phyloP scores from a whole-genome alignment of 2,888 invertebrate genomes.

The Harpalus rufipes region DNA sequence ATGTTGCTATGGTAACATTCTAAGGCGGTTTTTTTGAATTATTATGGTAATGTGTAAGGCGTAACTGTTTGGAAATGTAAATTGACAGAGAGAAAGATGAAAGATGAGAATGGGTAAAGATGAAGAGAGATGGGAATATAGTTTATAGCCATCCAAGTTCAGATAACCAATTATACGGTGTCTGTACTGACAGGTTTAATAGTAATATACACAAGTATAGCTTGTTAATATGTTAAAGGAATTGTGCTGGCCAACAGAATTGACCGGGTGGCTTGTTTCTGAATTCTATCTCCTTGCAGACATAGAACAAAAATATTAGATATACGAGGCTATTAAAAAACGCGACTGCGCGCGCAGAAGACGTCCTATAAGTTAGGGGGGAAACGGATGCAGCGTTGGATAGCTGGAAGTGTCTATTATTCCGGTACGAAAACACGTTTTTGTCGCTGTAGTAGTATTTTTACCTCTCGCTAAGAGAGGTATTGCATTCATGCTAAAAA shows the following conservation, averaged over 20 bases:
- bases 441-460: no score
- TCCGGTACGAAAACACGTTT: no score
- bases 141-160: conserved; percentile 77
- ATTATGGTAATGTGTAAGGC: conserved; percentile 78
- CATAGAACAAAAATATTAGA: no score
- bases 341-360: no score
- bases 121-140: conserved; percentile 73
- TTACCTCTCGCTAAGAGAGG: no score
- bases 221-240: conserved; percentile 78
- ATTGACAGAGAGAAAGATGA: conserved; percentile 77
- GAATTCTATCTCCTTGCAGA: not conserved
- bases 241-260: conserved; percentile 69
- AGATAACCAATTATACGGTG: conserved; percentile 78
- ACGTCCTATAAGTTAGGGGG: no score
- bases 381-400: no score
- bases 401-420: no score
- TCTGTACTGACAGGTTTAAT: conserved; percentile 78
- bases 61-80: conserved; percentile 78
- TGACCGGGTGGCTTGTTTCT: conserved; percentile 4
- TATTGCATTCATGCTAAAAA: no score
- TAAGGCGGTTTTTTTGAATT: conserved; percentile 74
- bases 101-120: conserved; percentile 69
- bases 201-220: conserved; percentile 77
- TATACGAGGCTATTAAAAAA: no score
- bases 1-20: conserved; percentile 42